Conservation (phyloP, 2,888 invertebrate genomes). For the Anodontia alba region DNA sequence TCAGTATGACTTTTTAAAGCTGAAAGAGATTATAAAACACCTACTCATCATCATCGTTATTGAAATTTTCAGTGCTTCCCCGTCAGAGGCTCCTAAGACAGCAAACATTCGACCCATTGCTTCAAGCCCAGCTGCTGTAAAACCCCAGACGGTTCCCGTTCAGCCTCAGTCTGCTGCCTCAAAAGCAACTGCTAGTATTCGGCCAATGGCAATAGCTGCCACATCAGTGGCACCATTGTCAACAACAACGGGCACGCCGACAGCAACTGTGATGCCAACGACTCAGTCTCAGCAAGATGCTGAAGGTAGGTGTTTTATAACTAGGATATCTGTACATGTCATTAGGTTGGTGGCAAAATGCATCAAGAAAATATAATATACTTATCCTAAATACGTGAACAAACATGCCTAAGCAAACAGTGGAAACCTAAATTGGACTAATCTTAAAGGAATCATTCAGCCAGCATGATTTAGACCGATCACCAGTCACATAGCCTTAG, state of each 20-base stretch:
- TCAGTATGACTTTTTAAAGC: too few species aligned
- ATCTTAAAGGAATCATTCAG: too few species aligned
- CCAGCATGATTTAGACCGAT: too few species aligned
- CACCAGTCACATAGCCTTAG: too few species aligned
- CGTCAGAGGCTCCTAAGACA: slow-evolving; percentile 88
- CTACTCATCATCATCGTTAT: too few species aligned
- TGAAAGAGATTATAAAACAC: too few species aligned
- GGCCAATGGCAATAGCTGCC: slow-evolving; percentile 92
- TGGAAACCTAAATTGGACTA: too few species aligned
- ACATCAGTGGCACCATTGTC: slow-evolving; percentile 68
- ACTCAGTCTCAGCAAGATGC: slow-evolving; percentile 75
- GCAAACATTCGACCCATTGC: slow-evolving; percentile 98
- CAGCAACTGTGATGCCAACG: slow-evolving; percentile 84
- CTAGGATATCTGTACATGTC: too few species aligned
- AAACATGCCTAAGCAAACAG: too few species aligned
- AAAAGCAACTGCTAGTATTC: slow-evolving; percentile 95
- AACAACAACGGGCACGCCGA: slow-evolving; percentile 75
- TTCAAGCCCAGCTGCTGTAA: slow-evolving; percentile 86
- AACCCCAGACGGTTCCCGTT: slow-evolving; percentile 75
- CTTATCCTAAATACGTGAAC: too few species aligned
- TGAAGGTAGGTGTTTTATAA: slow-evolving; percentile 63
- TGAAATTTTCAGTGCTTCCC: slow-evolving; percentile 57
- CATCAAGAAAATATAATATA: too few species aligned
- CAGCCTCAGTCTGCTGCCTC: slow-evolving; percentile 83
- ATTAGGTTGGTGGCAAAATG: too few species aligned